Evolutionary conservation across 2,113 vertebrate species (phyloP), one percentile per base, ranked within the genome.

Genomic region (Phrynosoma platyrhinos): DNA sequence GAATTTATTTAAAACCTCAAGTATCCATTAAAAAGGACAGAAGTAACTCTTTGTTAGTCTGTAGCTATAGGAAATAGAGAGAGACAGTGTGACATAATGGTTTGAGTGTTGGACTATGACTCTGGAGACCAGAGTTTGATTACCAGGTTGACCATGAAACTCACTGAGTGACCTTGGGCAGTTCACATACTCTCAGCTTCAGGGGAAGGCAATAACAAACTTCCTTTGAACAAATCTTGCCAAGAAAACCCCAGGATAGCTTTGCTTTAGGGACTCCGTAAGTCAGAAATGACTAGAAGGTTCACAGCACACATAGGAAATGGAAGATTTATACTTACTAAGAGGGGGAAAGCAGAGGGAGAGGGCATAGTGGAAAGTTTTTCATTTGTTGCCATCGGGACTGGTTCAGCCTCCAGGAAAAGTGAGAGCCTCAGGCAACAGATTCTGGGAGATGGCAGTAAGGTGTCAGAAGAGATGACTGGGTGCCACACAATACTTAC

Each of bases 1-100:
- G 92, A 92, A 93, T 94, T 94, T 89, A 94, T 96, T 96, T 96
- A 94, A 96, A 97, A 93, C 80, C 91, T 81, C 82, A 96, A 92
- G 84, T 88, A 94, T 94, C 89, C 75, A 91, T 91, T 93, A 86
- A 88, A 93, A 95, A 94, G 25, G 40, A 91, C 64, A 89, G 87
- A 94, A 94, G 90, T 89, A 96, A 89, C 88, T 95, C 1, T 13
- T 32, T 89, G 85, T 72, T 80, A n/a, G 14, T 36, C 58, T 72
- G 32, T 80, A 27, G n/a, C 55, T 80, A 13, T 77, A 52, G n/a
- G 40, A 85, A 27, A 53, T 62, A 18, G 58, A 18, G 18, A 62
- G 18, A 62, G 47, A 5, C 47, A 47, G 47, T 7, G 4, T 47
- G 47, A 7, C 47, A 47, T 47, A 47, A 47, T 47, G 47, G 47